Evolutionary conservation across 2,113 vertebrate species (phyloP).

Genomic region (Anseranas semipalmata): DNA sequence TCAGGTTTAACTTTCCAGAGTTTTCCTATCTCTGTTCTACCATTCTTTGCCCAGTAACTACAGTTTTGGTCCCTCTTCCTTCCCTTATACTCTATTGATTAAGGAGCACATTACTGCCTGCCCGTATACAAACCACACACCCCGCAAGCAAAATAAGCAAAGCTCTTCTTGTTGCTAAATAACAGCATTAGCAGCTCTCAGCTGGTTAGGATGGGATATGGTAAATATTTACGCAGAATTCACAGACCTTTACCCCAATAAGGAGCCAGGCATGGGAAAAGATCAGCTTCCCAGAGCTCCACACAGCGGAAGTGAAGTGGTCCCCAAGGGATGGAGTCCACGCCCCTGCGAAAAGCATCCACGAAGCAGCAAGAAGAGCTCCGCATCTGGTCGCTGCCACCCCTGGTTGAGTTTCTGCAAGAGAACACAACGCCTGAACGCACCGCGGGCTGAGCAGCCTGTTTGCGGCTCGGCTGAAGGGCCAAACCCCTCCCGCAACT

Average conservation of each 20-base stretch:
- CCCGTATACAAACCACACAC: neutral
- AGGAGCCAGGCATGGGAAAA: constrained; percentile 74
- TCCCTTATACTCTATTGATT: neutral
- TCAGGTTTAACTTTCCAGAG: neutral
- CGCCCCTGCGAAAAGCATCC: neutral
- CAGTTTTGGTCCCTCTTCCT: neutral
- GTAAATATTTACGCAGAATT: constrained; percentile 76
- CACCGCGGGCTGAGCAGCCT: accelerated
- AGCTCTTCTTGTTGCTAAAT: neutral
- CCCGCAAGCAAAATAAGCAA: constrained; percentile 1
- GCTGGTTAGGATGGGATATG: constrained; percentile 43
- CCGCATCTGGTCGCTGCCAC: neutral
- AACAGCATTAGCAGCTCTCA: constrained; percentile 37
- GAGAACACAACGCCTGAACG: neutral
- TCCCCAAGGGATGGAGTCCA: constrained; percentile 48
- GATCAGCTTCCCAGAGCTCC: constrained; percentile 71
- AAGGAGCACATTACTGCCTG: neutral
- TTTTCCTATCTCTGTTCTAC: neutral
- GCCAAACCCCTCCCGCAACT: accelerated
- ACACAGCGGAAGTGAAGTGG: neutral
- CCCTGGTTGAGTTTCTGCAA: neutral
- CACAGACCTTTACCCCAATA: constrained; percentile 76
- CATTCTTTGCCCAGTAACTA: neutral
- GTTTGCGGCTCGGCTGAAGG: neutral
- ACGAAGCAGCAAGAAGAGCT: neutral